Evolutionary conservation across 2,888 invertebrate genomes (phyloP), one percentile per base, ranked within the genome.

Genomic region (Alviniconcha strummeri): DNA sequence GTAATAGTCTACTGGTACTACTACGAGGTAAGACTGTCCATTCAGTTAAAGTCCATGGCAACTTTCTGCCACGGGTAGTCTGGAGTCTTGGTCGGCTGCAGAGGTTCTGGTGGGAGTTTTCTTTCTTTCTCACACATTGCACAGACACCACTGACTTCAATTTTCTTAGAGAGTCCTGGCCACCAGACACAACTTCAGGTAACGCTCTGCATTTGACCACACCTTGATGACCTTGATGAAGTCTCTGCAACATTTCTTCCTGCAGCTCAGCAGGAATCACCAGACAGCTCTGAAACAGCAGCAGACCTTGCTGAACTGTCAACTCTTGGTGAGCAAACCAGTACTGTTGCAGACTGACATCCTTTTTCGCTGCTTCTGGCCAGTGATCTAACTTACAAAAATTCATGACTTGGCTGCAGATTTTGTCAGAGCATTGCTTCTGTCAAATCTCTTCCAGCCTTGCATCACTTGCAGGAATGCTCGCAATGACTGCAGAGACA

Each of bases 61-160:
- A 76, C n/a, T n/a, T 56, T 76, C 56, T 76, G 76, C 76, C 76
- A 76, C 4, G 56, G 76, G 15, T 56, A 76, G 56, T 76, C 76
- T 19, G 76, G 76, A n/a, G 76, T 76, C 56, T 76, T 76, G 56
- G 76, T 76, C 19, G 76, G 76, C 8, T 76, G 76, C n/a, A 76
- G 56, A 56, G 76, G 76, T 56, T 56, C 76, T n/a, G 56, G 76
- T 8, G n/a, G 76, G 4, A 56, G n/a, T 56, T 56, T 56, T 56
- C 56, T 76, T 74, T 74, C 57, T 56, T 76, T 76, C 76, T 76
- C 76, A 56, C 56, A 76, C 7, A 8, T 76, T 76, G n/a, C 56
- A n/a, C 76, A 76, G 19, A n/a, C n/a, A n/a, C 56, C n/a, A 56
- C 55, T 8, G n/a, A 76, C 56, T 56, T 76, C 76, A 57, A 57